A percentile compares a stretch with the other conserved stretches of the same genome.
Conservation (phyloP, 2,797 vertebrate species). For the Cebuella pygmaea region DNA sequence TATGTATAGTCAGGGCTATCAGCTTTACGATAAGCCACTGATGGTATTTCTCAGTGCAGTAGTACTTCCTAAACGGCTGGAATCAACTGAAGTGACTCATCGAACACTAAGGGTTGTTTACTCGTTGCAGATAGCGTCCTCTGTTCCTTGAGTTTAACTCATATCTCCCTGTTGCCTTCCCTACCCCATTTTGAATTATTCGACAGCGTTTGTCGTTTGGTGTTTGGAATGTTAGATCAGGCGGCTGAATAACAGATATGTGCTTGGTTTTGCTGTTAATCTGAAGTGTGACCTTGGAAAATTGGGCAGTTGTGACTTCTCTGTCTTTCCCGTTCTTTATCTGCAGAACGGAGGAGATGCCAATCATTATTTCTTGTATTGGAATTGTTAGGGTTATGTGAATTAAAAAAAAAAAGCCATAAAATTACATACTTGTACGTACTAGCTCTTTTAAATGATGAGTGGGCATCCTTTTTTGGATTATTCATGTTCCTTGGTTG, state of each 20-base stretch:
- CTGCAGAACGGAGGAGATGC: background rate
- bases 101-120: background rate
- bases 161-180: background rate
- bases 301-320: background rate
- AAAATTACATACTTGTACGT: background rate
- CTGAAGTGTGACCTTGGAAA: conserved; percentile 31
- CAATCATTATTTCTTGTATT: background rate
- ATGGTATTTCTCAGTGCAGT: background rate
- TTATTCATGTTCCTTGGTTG: background rate
- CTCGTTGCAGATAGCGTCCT: background rate
- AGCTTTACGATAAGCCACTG: background rate
- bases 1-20: background rate
- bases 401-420: background rate
- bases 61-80: conserved; percentile 14
- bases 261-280: background rate
- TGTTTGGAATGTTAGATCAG: background rate
- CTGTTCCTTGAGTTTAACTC: background rate
- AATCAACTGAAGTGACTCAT: conserved; percentile 16
- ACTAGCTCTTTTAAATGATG: background rate
- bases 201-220: conserved; percentile 10
- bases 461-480: background rate
- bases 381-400: background rate
- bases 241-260: background rate
- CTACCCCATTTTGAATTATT: background rate
- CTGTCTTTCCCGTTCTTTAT: background rate